Percentiles rank a stretch among this genome's conserved stretches.
These are phyloP conservation scores for Cryptotis parvus DNA, from an alignment of 2,113 vertebrate species.

Conservation along the genomic window DNA sequence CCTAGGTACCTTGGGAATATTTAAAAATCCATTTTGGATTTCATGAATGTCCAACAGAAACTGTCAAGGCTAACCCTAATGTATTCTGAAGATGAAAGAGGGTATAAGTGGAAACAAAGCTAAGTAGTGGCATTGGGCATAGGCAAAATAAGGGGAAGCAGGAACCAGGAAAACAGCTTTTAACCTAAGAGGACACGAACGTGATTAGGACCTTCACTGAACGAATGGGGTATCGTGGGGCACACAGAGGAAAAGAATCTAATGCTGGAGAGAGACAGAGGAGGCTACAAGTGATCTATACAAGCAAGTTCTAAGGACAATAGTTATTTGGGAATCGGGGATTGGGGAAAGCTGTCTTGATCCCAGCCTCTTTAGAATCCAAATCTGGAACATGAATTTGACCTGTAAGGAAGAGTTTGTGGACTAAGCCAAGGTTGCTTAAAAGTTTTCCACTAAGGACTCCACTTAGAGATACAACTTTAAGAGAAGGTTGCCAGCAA, in stretches of 20 bases:
- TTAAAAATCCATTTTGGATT: conserved; percentile 49
- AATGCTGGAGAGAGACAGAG: background rate
- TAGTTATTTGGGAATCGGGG: background rate
- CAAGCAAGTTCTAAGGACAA: background rate
- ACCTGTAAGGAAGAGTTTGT: background rate
- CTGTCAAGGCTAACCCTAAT: background rate
- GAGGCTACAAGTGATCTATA: background rate
- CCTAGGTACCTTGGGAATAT: conserved; percentile 23
- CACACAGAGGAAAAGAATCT: background rate
- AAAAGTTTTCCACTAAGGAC: too few species aligned
- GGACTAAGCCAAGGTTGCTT: too few species aligned
- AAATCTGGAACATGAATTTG: background rate
- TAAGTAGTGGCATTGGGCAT: background rate
- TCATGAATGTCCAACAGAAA: conserved; percentile 35
- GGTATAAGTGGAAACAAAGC: background rate
- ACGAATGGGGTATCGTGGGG: background rate
- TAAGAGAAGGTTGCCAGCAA: too few species aligned
- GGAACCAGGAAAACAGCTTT: background rate
- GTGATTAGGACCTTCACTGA: background rate
- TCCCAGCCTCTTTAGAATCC: background rate
- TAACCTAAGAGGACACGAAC: background rate
- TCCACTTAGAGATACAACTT: too few species aligned
- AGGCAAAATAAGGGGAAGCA: background rate
- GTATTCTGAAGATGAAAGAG: conserved; percentile 28
- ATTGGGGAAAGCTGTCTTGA: background rate